A percentile compares a stretch with the other conserved stretches of the same genome.
These are phyloP conservation scores for Megaceryle torquata DNA, from an alignment of 2,113 vertebrate genomes.

Conservation along the genomic window DNA sequence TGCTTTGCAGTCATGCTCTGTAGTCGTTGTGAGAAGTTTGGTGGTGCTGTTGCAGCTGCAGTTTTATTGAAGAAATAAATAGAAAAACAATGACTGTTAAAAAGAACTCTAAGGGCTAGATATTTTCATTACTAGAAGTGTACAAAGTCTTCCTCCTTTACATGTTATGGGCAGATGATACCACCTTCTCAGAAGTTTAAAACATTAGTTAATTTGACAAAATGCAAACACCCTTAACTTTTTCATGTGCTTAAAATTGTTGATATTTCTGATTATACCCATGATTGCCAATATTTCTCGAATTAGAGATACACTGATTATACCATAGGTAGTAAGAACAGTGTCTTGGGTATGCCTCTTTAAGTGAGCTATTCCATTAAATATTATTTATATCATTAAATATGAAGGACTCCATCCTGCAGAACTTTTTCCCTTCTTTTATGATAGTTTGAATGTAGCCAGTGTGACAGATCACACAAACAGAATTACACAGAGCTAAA, in stretches of 20 bases:
- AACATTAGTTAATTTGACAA: background rate
- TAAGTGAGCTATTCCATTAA: background rate
- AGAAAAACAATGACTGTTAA: background rate
- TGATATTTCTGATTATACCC: background rate
- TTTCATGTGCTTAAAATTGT: background rate
- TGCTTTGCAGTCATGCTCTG: conserved; percentile 92
- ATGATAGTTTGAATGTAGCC: background rate
- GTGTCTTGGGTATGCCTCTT: background rate
- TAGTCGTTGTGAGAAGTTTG: conserved; percentile 93
- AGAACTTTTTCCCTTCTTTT: background rate
- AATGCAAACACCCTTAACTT: background rate
- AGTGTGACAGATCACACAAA: background rate
- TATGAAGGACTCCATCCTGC: background rate
- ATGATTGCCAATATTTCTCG: background rate
- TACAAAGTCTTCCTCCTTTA: background rate
- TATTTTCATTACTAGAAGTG: background rate
- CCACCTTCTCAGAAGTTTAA: background rate
- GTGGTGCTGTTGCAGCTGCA: conserved; percentile 90
- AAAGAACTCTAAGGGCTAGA: background rate
- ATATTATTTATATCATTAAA: background rate
- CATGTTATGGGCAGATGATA: background rate
- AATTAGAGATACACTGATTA: background rate
- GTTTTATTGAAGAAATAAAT: background rate
- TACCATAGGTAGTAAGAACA: background rate
- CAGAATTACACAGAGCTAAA: background rate